phyloP scores from a whole-genome alignment of 1,140 invertebrate genomes.

The Hycleus phaleratus region DNA sequence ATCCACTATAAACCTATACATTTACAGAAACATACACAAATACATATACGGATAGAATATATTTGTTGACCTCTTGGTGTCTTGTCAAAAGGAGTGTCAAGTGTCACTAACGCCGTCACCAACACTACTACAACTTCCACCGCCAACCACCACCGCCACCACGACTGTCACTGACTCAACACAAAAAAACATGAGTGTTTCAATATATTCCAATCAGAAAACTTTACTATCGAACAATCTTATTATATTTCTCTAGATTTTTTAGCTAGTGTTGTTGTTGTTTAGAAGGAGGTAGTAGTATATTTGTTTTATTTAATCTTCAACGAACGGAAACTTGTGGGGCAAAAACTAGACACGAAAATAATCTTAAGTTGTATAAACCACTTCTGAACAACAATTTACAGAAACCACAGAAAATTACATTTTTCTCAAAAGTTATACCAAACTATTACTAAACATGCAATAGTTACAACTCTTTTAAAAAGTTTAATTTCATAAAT shows the following conservation, averaged over 20 bases:
- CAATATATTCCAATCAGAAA: constrained; percentile 1
- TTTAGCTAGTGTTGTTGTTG: not conserved
- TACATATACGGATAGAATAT: constrained; percentile 1
- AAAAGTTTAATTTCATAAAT: not conserved
- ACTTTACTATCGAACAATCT: not conserved
- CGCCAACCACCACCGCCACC: constrained; percentile 1
- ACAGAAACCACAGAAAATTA: constrained; percentile 6
- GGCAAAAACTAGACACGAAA: not conserved
- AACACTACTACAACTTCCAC: too few relatives aligned
- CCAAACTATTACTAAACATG: constrained; percentile 6
- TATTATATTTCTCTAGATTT: not conserved
- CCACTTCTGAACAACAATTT: constrained; percentile 8
- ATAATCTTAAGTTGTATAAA: not conserved
- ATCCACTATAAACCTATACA: not conserved
- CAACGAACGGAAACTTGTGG: too few relatives aligned
- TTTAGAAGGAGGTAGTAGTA: not conserved
- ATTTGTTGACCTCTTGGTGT: not conserved
- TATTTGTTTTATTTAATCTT: too few relatives aligned
- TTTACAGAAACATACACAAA: not conserved
- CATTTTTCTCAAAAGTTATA: constrained; percentile 7
- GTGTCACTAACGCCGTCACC: not conserved
- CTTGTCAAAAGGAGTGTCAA: not conserved
- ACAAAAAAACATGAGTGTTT: too few relatives aligned
- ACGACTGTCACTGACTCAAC: too few relatives aligned
- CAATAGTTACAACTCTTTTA: not conserved